Evolutionary conservation across 2,113 vertebrate genomes (phyloP).

Genomic region (Danio rerio): DNA sequence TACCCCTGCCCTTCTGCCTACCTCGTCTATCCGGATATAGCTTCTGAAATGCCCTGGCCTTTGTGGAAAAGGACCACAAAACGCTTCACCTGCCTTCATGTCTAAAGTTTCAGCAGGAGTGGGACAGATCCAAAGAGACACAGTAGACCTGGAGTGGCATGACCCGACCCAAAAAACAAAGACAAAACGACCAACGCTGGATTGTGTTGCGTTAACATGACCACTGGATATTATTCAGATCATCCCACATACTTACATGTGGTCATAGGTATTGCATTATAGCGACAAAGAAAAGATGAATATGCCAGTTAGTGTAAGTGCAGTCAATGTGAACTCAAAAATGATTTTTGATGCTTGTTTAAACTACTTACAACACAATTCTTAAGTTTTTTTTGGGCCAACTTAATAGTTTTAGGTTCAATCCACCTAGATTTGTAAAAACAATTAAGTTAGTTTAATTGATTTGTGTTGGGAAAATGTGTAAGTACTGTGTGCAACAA

Average conservation of each 20-base stretch:
- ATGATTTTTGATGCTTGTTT: no score
- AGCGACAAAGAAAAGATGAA: neutral
- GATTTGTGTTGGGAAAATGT: no score
- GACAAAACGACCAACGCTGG: neutral
- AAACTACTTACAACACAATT: no score
- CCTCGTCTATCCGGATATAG: constrained; percentile 38
- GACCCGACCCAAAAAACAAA: neutral
- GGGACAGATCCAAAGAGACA: neutral
- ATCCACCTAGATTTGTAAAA: no score
- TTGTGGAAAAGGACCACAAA: constrained; percentile 39
- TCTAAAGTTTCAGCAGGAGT: neutral
- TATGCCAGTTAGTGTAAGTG: neutral
- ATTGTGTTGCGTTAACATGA: constrained; percentile 12
- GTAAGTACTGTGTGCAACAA: no score
- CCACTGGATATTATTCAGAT: constrained; percentile 16
- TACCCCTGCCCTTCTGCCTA: constrained; percentile 50
- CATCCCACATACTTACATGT: neutral
- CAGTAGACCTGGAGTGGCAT: neutral
- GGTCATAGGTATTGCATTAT: neutral
- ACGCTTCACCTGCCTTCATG: neutral
- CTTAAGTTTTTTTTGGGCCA: no score
- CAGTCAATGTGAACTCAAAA: neutral
- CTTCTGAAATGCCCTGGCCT: constrained; percentile 51
- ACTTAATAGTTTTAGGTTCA: no score
- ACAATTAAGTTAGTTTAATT: no score